These are phyloP conservation scores for Stigmatopora argus DNA, from an alignment of 2,113 vertebrate genomes.

Conservation along the genomic window DNA sequence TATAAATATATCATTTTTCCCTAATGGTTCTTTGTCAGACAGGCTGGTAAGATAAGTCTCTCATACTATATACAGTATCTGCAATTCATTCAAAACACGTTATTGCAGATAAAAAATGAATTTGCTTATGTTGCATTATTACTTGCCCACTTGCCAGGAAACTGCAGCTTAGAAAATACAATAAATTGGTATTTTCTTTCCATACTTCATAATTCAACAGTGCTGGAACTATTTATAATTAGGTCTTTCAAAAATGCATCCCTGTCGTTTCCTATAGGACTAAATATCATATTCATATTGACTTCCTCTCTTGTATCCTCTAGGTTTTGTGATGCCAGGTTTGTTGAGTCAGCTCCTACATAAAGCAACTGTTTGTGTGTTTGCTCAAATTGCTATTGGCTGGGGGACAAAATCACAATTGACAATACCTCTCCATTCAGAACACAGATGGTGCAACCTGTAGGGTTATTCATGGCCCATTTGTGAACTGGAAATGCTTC, in stretches of 20 bases:
- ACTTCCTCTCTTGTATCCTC: slow-evolving; percentile 28
- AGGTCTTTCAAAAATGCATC: slow-evolving; percentile 10
- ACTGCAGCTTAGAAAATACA: slow-evolving; percentile 8
- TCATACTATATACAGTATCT: slow-evolving; percentile 2
- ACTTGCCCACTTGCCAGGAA: slow-evolving; percentile 5
- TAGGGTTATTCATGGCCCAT: slow-evolving; percentile 38
- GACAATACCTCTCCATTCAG: slow-evolving; percentile 35
- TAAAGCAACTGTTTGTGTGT: slow-evolving; percentile 19
- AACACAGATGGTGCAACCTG: slow-evolving; percentile 49
- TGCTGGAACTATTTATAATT: slow-evolving; percentile 28
- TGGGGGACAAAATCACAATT: slow-evolving; percentile 31
- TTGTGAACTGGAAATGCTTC: slow-evolving; percentile 41
- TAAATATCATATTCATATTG: slow-evolving; percentile 31
- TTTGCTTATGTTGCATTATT: slow-evolving; percentile 17
- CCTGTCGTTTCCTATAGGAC: slow-evolving; percentile 38
- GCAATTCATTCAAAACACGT: slow-evolving; percentile 16
- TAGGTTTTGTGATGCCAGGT: slow-evolving; percentile 28
- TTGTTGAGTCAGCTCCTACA: slow-evolving; percentile 37
- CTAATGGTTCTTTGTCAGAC: slow-evolving; percentile 28
- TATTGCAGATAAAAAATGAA: slow-evolving; percentile 22
- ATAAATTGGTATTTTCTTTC: slow-evolving; percentile 25
- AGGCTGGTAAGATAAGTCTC: slow-evolving; percentile 44
- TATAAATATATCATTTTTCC: slow-evolving; percentile 41
- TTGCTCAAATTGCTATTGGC: slow-evolving; percentile 17
- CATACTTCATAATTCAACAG: slow-evolving; percentile 3